A percentile compares a stretch with the other conserved stretches of the same genome.
These are phyloP conservation scores for Hypena proboscidalis DNA, from an alignment of 2,888 invertebrate species.

Conservation along the genomic window DNA sequence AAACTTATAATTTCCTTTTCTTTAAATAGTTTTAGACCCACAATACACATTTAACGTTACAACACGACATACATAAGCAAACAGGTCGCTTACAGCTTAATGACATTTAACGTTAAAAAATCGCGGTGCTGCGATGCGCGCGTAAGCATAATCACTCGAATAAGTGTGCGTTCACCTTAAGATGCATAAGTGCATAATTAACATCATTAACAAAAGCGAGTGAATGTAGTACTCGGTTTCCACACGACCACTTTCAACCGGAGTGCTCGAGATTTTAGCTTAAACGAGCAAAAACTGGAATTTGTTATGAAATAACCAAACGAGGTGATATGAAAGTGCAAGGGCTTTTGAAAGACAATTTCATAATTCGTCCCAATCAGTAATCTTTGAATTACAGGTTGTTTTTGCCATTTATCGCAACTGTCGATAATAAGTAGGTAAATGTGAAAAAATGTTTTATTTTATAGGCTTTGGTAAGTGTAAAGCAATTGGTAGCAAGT, in stretches of 20 bases:
- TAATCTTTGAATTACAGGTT: slow-evolving; percentile 17
- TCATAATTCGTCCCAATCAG: slow-evolving; percentile 33
- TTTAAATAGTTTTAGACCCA: too few species aligned
- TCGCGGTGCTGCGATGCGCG: too few species aligned
- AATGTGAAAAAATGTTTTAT: too few species aligned
- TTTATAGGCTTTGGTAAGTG: neutral
- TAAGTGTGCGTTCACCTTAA: neutral
- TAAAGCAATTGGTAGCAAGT: slow-evolving; percentile 1
- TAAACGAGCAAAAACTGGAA: slow-evolving; percentile 45
- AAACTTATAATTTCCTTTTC: too few species aligned
- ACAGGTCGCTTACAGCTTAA: too few species aligned
- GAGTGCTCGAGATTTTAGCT: slow-evolving; percentile 36
- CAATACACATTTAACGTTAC: too few species aligned
- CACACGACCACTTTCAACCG: slow-evolving; percentile 45
- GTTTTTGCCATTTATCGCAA: neutral
- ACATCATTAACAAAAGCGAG: slow-evolving; percentile 35
- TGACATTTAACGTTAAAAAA: too few species aligned
- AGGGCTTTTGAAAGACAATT: slow-evolving; percentile 49
- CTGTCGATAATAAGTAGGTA: neutral
- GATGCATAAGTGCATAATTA: slow-evolving; percentile 21
- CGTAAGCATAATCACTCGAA: too few species aligned
- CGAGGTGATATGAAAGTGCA: slow-evolving; percentile 51
- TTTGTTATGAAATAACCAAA: slow-evolving; percentile 48
- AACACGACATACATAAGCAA: too few species aligned
- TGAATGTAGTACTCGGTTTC: slow-evolving; percentile 45